Percentiles rank a stretch among this genome's conserved stretches.
These are phyloP conservation scores for Myzus persicae DNA, from an alignment of 1,140 invertebrate genomes.

Conservation along the genomic window DNA sequence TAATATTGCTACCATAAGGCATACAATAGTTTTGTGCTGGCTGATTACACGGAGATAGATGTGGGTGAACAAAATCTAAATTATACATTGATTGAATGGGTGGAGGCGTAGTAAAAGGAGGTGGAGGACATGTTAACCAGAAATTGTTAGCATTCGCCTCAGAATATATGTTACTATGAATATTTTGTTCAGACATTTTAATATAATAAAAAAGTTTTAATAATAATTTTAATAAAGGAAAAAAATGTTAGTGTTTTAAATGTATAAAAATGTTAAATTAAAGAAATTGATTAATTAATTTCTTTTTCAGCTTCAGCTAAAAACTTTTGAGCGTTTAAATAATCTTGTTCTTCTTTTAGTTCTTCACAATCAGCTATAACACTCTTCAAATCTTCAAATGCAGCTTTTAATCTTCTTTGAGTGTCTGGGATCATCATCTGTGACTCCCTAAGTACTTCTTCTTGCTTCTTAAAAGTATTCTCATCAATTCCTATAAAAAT, in stretches of 20 bases:
- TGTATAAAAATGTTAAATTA: neutral
- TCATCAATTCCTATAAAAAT: constrained; percentile 76
- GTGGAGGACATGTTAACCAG: constrained; percentile 2
- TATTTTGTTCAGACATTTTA: constrained; percentile 38
- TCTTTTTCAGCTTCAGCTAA: constrained; percentile 73
- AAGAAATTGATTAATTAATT: constrained; percentile 52
- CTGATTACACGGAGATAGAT: neutral
- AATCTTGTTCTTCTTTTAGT: constrained; percentile 78
- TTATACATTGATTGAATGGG: neutral
- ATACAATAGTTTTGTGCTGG: neutral
- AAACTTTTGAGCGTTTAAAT: constrained; percentile 73
- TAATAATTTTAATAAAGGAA: neutral
- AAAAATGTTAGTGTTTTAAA: constrained; percentile 34
- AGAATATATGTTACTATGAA: neutral
- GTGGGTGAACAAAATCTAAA: neutral
- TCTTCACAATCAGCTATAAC: constrained; percentile 78
- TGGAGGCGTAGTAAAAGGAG: neutral
- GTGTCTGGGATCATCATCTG: constrained; percentile 91
- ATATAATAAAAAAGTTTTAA: neutral
- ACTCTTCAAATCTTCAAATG: constrained; percentile 78
- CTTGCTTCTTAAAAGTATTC: constrained; percentile 84
- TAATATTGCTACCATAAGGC: neutral
- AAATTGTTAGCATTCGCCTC: neutral
- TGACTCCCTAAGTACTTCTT: constrained; percentile 86
- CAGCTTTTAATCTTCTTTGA: constrained; percentile 78